Base-by-base conservation (phyloP, 2,888 invertebrate genomes). In the Euzetes globulus region DNA sequence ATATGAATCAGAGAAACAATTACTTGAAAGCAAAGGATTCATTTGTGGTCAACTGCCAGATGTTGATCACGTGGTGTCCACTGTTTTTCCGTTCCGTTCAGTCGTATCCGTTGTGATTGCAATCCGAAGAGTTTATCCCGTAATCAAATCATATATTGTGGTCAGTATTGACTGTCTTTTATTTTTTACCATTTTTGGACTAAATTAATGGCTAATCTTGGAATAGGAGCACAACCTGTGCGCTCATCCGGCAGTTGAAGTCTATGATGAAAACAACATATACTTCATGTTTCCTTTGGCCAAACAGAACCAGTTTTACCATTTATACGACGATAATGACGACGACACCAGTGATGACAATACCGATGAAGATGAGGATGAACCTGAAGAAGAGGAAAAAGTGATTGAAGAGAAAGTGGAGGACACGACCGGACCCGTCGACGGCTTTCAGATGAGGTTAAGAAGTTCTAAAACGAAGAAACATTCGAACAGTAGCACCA, bases 241-340 rank as follows among this genome's bases (percentile, higher is more conserved):
- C 79, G 85, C 84, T 6, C 82, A 84, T 78, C 85, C 85, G 15
- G 81, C 82, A 78, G 77, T 85, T 47, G 85, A 85, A 78, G 80
- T 84, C 11, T 85, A 84, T 78, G 81, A 82, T 75, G 81, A 80
- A 29, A 77, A 80, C 27, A 77, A 77, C 19, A 84, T 85, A 13
- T 78, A 82, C 33, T 84, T 83, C 79, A 80, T 83, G 79, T 83
- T 83, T 6, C 84, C 85, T 0, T 79, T 85, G 50, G 81, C 83
- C 9, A 82, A 81, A 72, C 85, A 85, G 77, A 82, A 82, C 45
- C 82, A 83, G 72, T 85, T 85, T 79, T 84, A 82, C 76, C 83
- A 84, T 0, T 81, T 82, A 13, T 84, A 84, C 77, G 80, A 80
- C 22, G 77, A 78, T 70, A 76, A 76, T 9, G 76, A 76, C 5